Conservation (phyloP, 2,888 invertebrate genomes). For the Notodonta dromedarius region DNA sequence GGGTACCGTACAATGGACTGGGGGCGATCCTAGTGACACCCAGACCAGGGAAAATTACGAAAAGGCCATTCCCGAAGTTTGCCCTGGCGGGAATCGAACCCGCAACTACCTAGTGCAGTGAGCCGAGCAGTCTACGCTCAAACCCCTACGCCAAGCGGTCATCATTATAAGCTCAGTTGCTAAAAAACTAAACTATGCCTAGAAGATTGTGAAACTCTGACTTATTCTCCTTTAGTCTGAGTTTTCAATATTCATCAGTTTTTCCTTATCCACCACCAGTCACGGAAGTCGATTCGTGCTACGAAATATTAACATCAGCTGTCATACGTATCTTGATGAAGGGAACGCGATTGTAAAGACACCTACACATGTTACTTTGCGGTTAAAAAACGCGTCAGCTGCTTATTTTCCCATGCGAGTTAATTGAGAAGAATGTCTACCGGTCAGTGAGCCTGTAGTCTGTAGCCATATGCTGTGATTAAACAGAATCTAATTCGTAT, state of each 20-base stretch:
- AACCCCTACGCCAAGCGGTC: too few relatives aligned
- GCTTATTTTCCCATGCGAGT: constrained; percentile 2
- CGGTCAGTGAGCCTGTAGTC: neutral
- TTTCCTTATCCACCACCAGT: constrained; percentile 24
- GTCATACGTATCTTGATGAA: constrained; percentile 58
- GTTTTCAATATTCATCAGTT: neutral
- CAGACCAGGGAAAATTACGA: too few relatives aligned
- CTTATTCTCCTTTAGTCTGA: neutral
- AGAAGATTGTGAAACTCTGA: neutral
- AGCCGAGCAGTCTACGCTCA: too few relatives aligned
- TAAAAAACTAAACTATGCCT: too few relatives aligned
- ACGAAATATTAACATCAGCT: constrained; percentile 51
- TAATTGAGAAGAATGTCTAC: neutral
- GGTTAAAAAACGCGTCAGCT: neutral
- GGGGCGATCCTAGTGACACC: too few relatives aligned
- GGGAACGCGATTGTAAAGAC: constrained; percentile 36
- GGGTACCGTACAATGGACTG: too few relatives aligned
- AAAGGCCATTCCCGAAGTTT: too few relatives aligned
- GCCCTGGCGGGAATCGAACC: too few relatives aligned
- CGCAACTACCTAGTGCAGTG: too few relatives aligned
- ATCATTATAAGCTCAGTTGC: too few relatives aligned
- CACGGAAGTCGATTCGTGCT: constrained; percentile 45
- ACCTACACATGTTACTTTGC: constrained; percentile 4
- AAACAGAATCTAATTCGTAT: too few relatives aligned
- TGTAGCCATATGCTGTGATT: neutral